Base-by-base conservation (phyloP, 2,113 vertebrate genomes). In the Melanerpes aurifrons region DNA sequence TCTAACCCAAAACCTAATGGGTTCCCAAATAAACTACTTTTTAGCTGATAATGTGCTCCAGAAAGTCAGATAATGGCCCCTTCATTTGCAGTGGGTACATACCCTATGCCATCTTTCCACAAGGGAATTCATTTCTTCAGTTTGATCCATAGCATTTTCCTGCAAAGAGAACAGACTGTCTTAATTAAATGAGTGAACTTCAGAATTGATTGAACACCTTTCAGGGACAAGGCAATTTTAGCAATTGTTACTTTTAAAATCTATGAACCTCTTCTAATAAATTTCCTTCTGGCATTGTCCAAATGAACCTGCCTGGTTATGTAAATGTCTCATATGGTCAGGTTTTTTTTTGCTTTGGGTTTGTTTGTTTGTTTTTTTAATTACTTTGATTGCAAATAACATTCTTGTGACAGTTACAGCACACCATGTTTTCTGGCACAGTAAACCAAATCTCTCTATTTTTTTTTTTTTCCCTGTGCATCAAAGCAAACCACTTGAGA, bases 361-460 rank as follows among this genome's bases (percentile, higher is more conserved):
- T 40, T 86, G 19, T 24, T 40, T 40, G 40, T 40, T 40, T 86
- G 16, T 11, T 22, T 24, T 53, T 91, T 86, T 76, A 75, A 76
- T 50, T 76, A 40, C 74, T 92, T 62, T 62, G 67, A 54, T 62
- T 40, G 63, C 58, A 89, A 76, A 66, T 87, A 18, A 85, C 4
- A 3, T 85, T 82, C 82, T 82, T 87, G 61, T 92, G 71, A 92
- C 74, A 95, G 80, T 28, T 92, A 69, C 14, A 85, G 43, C 89
- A 96, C 92, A 94, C 32, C 89, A 63, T 87, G 82, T 87, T 85
- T 92, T 90, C 84, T 79, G 43, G 50, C 82, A 95, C 45, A 75
- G 63, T 50, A 87, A 75, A 87, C 81, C 9, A 79, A 92, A 76
- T 54, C 15, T 67, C 53, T 82, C 29, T 32, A 32, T 0, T 0